Percentiles rank a stretch among this genome's conserved stretches.
phyloP scores from a whole-genome alignment of 2,888 invertebrate species.

The Brenthis ino region DNA sequence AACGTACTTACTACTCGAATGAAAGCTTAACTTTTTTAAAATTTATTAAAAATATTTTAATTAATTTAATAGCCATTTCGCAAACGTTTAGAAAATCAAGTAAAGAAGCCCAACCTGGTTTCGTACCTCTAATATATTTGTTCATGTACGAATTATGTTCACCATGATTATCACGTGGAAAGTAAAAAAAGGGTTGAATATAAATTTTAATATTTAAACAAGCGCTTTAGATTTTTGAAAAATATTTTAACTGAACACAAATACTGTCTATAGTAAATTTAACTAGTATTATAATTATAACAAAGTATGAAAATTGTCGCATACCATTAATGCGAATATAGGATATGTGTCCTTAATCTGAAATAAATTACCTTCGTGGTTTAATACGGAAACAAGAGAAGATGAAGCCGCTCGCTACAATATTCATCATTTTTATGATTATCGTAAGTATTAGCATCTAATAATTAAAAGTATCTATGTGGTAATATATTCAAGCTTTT shows the following conservation, averaged over 20 bases:
- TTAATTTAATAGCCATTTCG: no score
- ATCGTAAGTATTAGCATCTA: conserved; percentile 45
- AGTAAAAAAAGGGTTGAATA: no score
- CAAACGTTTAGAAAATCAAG: no score
- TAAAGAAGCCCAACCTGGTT: no score
- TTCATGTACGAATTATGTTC: no score
- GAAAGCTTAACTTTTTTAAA: no score
- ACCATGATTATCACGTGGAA: no score
- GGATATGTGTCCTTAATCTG: conserved; percentile 33
- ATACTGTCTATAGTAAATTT: background rate
- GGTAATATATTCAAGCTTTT: background rate
- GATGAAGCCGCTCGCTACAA: conserved; percentile 27
- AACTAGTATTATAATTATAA: background rate
- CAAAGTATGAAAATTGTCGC: conserved; percentile 13
- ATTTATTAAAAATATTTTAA: no score
- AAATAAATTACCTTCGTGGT: conserved; percentile 37
- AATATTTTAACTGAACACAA: background rate
- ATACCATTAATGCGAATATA: conserved; percentile 11
- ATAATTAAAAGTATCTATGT: background rate
- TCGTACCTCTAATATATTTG: no score
- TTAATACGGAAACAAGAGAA: conserved; percentile 36
- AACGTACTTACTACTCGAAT: no score
- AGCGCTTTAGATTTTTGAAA: no score
- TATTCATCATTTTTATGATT: conserved; percentile 34
- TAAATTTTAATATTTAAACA: no score